Evolutionary conservation across 1,140 invertebrate genomes (phyloP).

Genomic region (Zaprionus ghesquierei): DNA sequence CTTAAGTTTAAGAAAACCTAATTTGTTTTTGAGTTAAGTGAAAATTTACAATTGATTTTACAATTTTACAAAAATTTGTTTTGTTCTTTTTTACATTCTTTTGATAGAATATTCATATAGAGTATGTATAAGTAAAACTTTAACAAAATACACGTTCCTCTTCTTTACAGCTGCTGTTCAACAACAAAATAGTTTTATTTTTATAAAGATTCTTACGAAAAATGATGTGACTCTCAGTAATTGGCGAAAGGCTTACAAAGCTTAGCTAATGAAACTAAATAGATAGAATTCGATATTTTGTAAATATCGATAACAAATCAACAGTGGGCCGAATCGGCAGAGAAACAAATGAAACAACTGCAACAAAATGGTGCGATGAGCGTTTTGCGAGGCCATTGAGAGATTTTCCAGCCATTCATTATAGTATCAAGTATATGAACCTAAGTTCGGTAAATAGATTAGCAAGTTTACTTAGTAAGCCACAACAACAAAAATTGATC

Average conservation of each 20-base stretch:
- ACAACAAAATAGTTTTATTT: constrained; percentile 42
- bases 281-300: constrained; percentile 60
- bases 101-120: constrained; percentile 19
- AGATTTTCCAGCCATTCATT: constrained; percentile 46
- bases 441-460: constrained; percentile 26
- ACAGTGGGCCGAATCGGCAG: constrained; percentile 43
- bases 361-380: constrained; percentile 31
- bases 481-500: constrained; percentile 22
- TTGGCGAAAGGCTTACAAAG: constrained; percentile 46
- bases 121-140: constrained; percentile 38
- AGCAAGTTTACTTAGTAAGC: constrained; percentile 33
- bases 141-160: constrained; percentile 59
- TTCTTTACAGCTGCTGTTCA: constrained; percentile 75
- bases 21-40: constrained; percentile 57
- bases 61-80: constrained; percentile 55
- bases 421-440: constrained; percentile 53
- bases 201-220: constrained; percentile 49
- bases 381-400: constrained; percentile 65
- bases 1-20: constrained; percentile 47
- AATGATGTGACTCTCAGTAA: constrained; percentile 49
- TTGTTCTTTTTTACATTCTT: constrained; percentile 4
- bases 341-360: constrained; percentile 45
- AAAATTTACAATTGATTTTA: constrained; percentile 62
- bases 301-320: constrained; percentile 74
- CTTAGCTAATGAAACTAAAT: constrained; percentile 54